A percentile compares a stretch with the other conserved stretches of the same genome.
Conservation (phyloP, 2,113 vertebrate species). For the pig (Sus scrofa) region T2T-Sscrofa CM000813.6:71451001-71451500, state of each 20-base stretch:
- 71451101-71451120: not conserved
- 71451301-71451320: not conserved
- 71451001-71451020: no score
- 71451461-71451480: not conserved
- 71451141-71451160: not conserved
- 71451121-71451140: not conserved
- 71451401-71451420: not conserved
- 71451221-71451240: not conserved
- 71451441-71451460: not conserved
- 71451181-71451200: not conserved
- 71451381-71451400: accelerated
- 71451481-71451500: not conserved
- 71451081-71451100: not conserved
- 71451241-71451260: not conserved
- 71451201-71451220: not conserved
- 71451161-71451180: not conserved
- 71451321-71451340: not conserved
- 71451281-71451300: not conserved
- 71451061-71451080: not conserved
- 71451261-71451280: not conserved
- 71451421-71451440: not conserved
- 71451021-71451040: no score
- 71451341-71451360: not conserved
- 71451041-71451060: not conserved
- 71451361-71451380: not conserved